Evolutionary conservation across 1,140 invertebrate species (phyloP).

Genomic region (Drosophila novamexicana): DNA sequence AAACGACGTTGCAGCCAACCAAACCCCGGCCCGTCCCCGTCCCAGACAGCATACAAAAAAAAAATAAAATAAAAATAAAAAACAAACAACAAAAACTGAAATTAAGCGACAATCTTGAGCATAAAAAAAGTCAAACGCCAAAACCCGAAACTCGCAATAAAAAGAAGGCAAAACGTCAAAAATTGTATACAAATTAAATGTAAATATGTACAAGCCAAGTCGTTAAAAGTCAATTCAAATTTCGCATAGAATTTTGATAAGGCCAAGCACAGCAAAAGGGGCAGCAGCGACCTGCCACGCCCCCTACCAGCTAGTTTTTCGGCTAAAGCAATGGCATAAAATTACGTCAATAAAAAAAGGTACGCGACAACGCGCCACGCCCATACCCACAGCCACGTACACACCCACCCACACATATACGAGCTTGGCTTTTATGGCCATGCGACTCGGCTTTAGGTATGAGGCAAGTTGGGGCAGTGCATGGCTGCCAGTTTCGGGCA

Average conservation of each 20-base stretch:
- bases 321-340: conserved; percentile 52
- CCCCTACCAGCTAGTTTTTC: conserved; percentile 25
- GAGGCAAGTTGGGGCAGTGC: neutral
- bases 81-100: conserved; percentile 38
- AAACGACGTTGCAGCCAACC: conserved; percentile 33
- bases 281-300: conserved; percentile 9
- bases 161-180: conserved; percentile 31
- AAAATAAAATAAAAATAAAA: conserved; percentile 19
- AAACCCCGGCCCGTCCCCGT: neutral
- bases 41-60: neutral
- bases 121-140: conserved; percentile 28
- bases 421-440: conserved; percentile 7
- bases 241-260: conserved; percentile 79
- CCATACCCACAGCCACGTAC: conserved; percentile 4
- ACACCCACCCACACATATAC: conserved; percentile 23
- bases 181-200: conserved; percentile 79
- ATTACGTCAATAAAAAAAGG: conserved; percentile 77
- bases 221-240: conserved; percentile 81
- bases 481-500: conserved; percentile 23
- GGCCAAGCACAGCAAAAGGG: conserved; percentile 7
- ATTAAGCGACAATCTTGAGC: conserved; percentile 72
- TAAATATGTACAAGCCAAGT: conserved; percentile 61
- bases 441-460: neutral
- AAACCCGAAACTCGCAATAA: conserved; percentile 21
- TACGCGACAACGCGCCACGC: conserved; percentile 31